Base-by-base conservation (phyloP, 2,797 vertebrate genomes). In the Syngnathus acus region DNA sequence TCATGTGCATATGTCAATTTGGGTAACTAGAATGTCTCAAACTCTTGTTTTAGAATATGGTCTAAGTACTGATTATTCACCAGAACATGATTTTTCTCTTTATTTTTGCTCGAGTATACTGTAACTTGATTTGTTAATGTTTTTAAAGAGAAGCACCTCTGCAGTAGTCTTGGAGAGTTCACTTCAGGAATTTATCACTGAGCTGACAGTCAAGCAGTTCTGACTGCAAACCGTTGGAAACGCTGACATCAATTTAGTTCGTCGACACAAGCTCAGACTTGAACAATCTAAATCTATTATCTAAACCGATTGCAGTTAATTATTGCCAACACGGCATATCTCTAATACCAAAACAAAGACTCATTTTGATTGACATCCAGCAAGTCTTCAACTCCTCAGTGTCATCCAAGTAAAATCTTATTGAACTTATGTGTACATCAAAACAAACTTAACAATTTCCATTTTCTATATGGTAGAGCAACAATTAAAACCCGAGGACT, bases 111-210 rank as follows among this genome's bases (percentile, higher is more conserved):
- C 17, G 16, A 1, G 16, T 53, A 9, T 11, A 21, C 11, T 21
- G 10, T 9, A 53, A 16, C 9, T 38, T 10, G 19, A 37, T n/a
- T 17, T 17, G 37, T 2, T 39, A 13, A 58, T 38, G 37, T 62
- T 26, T 7, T 23, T 3, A 13, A 13, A 14, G 42, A 43, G 39
- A 61, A 43, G 42, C 39, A 43, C 21, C n/a, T 21, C 26, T 37
- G 3, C 14, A 19, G 57, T 38, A 19, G 37, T 38, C 59, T 61
- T 71, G 62, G 61, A 73, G 63, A 73, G 62, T 6, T 58, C 58
- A 59, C 73, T 68, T 62, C 74, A 84, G 73, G 86, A 89, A 89
- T 88, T 74, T 83, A 76, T 78, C 84, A 86, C 79, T 1, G 57
- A 71, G 60, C 67, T 74, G 83, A 79, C 74, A 84, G 64, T 82